Evolutionary conservation across 2,113 vertebrate genomes (phyloP), one percentile per base, ranked within the genome.

Genomic region (Salminus brasiliensis): DNA sequence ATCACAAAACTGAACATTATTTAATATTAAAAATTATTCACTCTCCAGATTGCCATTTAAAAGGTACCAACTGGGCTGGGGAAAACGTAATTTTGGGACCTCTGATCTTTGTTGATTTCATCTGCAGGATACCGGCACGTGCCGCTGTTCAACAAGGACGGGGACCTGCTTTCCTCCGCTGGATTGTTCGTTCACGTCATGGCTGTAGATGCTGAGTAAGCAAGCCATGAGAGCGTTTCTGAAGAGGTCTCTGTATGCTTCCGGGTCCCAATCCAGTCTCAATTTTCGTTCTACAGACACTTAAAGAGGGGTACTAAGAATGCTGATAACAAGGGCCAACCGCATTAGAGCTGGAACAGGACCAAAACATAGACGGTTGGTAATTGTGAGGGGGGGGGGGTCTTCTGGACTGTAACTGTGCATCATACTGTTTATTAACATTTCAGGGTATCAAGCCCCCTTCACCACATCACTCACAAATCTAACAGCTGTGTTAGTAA

Each of bases 61-160:
- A n/a, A n/a, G n/a, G n/a, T n/a, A n/a, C n/a, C n/a, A n/a, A n/a
- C n/a, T n/a, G n/a, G n/a, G n/a, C n/a, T n/a, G n/a, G n/a, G n/a
- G 7, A 60, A 18, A 32, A 30, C 2, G 27, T 62, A 21, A 47
- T 18, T 62, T 62, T n/a, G n/a, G n/a, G n/a, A 18, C 10, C 47
- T n/a, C 27, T 72, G n/a, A 34, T n/a, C 57, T 53, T 69, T 78
- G 84, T 52, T 83, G 70, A 49, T 76, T 84, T 18, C 25, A 47
- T 82, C 79, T 69, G 49, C 90, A 99, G 98, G 98, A 72, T 99
- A 98, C 89, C 95, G 96, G 78, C 97, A 99, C 1, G 88, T 99
- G 81, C 97, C 98, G 66, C 93, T 99, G 66, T 85, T 96, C 80
- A 93, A 91, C 30, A 94, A 94, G 90, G 94, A 92, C 0, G 97